phyloP scores from a whole-genome alignment of 2,797 vertebrate species.

The Adrianichthys oophorus region DNA sequence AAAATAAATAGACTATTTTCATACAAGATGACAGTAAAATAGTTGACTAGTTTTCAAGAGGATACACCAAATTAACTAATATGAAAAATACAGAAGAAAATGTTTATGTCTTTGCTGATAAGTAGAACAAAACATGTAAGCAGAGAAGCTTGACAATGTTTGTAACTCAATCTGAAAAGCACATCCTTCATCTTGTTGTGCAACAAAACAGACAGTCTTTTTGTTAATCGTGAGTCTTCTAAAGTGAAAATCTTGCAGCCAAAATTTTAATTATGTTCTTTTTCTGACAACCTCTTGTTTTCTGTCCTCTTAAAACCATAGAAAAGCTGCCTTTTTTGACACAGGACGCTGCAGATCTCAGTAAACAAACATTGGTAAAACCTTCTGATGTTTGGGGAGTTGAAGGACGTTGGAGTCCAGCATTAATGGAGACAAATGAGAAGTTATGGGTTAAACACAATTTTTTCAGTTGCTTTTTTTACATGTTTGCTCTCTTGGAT shows the following conservation, averaged over 20 bases:
- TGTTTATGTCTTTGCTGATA: no score
- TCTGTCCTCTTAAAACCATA: constrained; percentile 13
- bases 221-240: not conserved
- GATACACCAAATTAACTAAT: not conserved
- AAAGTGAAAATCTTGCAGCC: constrained; percentile 8
- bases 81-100: not conserved
- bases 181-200: constrained; percentile 3
- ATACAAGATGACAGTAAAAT: not conserved
- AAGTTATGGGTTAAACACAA: no score
- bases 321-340: constrained; percentile 23
- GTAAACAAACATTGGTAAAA: constrained; percentile 52
- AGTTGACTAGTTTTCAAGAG: not conserved
- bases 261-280: constrained; percentile 3
- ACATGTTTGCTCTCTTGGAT: constrained; percentile 34
- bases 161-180: constrained; percentile 15
- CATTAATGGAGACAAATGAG: not conserved
- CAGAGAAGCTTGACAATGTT: not conserved
- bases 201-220: constrained; percentile 3
- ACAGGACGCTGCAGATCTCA: constrained; percentile 53
- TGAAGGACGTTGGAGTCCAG: constrained; percentile 33
- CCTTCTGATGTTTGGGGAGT: constrained; percentile 42
- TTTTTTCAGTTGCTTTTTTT: constrained; percentile 39
- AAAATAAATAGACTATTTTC: not conserved
- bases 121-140: constrained; percentile 2
- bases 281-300: constrained; percentile 12